These are phyloP conservation scores for Phaethon lepturus DNA, from an alignment of 2,113 vertebrate genomes.

Conservation along the genomic window DNA sequence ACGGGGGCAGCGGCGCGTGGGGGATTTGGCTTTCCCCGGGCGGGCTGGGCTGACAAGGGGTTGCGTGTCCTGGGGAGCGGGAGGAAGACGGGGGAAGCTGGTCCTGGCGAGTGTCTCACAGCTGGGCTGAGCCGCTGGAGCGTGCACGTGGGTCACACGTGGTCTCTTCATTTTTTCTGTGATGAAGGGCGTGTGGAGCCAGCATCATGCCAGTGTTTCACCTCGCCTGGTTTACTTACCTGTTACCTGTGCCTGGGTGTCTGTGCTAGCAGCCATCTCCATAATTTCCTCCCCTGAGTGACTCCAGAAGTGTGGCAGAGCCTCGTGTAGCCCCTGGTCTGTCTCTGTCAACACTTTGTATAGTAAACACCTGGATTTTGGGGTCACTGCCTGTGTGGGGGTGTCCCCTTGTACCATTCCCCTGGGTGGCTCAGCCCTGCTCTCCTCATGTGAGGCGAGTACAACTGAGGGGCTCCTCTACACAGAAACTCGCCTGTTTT, in stretches of 20 bases:
- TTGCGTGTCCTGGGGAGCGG: accelerated
- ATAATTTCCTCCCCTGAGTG: accelerated
- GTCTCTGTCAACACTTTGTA: neutral
- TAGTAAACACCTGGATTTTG: neutral
- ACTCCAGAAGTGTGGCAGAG: neutral
- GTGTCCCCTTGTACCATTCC: accelerated
- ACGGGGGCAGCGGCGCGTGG: neutral
- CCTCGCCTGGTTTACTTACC: neutral
- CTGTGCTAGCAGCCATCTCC: no score
- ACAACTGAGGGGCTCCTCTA: neutral
- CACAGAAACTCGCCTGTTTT: neutral
- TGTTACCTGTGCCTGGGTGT: neutral
- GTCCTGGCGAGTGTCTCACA: accelerated
- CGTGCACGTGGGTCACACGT: neutral
- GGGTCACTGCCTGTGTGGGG: neutral
- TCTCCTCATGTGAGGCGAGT: neutral
- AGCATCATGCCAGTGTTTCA: neutral
- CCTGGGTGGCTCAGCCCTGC: neutral
- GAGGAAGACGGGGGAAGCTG: neutral
- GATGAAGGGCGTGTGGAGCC: no score
- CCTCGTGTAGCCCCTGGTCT: accelerated
- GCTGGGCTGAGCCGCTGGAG: neutral
- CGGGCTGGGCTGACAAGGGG: neutral
- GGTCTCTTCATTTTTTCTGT: neutral
- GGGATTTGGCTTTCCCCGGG: neutral